Conservation (phyloP, 1,140 invertebrate genomes). For the Diabrotica undecimpunctata region DNA sequence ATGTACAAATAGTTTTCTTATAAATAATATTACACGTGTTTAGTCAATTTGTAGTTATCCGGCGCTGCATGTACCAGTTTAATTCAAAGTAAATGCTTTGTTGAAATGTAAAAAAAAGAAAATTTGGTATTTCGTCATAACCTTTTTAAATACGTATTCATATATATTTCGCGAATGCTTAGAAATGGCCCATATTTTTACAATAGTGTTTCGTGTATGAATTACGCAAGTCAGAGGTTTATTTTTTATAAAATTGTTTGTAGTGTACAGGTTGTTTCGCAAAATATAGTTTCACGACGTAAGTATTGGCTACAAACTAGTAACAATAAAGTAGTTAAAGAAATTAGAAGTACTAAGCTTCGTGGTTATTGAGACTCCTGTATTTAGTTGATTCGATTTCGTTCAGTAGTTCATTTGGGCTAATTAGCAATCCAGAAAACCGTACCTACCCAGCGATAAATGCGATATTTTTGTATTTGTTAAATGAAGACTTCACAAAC, state of each 20-base stretch:
- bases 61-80: no score
- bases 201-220: conserved; percentile 6
- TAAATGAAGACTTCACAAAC: not conserved
- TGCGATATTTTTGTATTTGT: not conserved
- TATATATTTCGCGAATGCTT: not conserved
- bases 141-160: not conserved
- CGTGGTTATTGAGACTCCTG: not conserved
- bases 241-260: conserved; percentile 21
- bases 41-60: no score
- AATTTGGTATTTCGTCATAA: not conserved
- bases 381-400: not conserved
- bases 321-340: not conserved
- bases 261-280: not conserved
- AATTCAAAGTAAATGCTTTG: no score
- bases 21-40: no score
- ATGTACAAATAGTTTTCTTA: no score
- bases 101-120: not conserved
- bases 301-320: not conserved
- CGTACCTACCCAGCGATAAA: not conserved
- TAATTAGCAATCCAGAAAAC: not conserved
- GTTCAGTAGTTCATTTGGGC: not conserved
- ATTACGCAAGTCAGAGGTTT: conserved; percentile 11
- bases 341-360: not conserved
- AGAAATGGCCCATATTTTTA: not conserved
- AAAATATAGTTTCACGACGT: not conserved